Conservation (phyloP, 2,797 vertebrate genomes). For the Cirrhinus molitorella region DNA sequence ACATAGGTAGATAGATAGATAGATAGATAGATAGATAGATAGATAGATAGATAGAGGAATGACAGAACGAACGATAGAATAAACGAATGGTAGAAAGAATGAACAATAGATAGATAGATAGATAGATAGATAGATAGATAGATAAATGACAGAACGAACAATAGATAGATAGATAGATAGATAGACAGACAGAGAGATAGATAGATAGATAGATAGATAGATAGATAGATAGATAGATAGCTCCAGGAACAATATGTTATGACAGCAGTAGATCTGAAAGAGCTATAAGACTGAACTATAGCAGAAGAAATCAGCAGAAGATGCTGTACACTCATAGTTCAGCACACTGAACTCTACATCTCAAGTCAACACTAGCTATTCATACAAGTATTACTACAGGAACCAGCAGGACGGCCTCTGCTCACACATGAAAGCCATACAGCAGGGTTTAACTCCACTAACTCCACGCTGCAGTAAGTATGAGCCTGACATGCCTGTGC, state of each 20-base stretch:
- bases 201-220: no score
- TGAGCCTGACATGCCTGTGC: conserved; percentile 12
- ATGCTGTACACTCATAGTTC: background rate
- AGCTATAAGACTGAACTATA: background rate
- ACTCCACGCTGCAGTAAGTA: conserved; percentile 16
- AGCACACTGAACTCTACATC: background rate
- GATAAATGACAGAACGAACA: no score
- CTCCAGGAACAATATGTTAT: no score
- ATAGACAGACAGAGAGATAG: background rate
- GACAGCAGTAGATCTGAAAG: background rate
- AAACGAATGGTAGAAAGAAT: no score
- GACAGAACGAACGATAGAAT: no score
- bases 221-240: background rate
- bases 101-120: no score
- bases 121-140: background rate
- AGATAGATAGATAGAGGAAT: no score
- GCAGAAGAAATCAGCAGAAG: background rate
- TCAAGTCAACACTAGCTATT: conserved; percentile 9
- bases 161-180: background rate
- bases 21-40: no score
- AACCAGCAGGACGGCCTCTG: background rate
- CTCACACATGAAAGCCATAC: background rate
- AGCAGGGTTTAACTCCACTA: conserved; percentile 27
- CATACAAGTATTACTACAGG: background rate
- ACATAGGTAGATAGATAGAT: no score